Evolutionary conservation across 2,797 vertebrate species (phyloP), one percentile per base, ranked within the genome.

Genomic region (Anguilla marmorata): DNA sequence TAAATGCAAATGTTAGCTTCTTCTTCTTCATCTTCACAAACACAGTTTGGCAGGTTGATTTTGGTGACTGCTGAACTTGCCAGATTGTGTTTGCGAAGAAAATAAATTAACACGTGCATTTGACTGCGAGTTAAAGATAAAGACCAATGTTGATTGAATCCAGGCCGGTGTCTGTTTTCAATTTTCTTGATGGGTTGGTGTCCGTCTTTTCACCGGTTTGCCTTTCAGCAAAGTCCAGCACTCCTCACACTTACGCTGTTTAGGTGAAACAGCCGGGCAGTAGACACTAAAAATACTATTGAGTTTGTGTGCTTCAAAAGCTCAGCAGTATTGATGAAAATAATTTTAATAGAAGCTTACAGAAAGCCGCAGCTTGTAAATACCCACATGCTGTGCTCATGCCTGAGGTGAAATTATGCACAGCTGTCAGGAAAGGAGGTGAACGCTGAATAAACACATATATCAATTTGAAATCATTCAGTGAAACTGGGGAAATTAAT

Each of bases 81-180:
- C 69, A 74, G 33, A 37, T 30, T 74, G 69, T 41, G 30, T 76
- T 16, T 41, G 30, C 30, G 30, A 41, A 41, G 2, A 80, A 74
- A 80, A 80, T 80, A n/a, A 80, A 80, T 76, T 76, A 37, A 76
- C 30, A 76, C 74, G 2, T 21, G 74, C 74, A 76, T 76, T 37
- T 37, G 33, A 37, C 33, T 19, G 30, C 12, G 30, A 37, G 74
- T 19, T 33, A 76, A 3, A 76, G 9, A 27, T 72, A 72, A 72
- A 16, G 66, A 72, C n/a, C 11, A 72, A 72, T 30, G 27, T 72
- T 72, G 66, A 72, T 72, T 72, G 27, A 72, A 72, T 27, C n/a
- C 66, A 72, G 66, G 27, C 66, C n/a, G 8, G 1, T 5, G 45
- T 24, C 41, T 24, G 24, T 80, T 80, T 80, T 50, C 37, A 2